phyloP scores from a whole-genome alignment of 2,113 vertebrate species.

The Synchiropus splendidus region DNA sequence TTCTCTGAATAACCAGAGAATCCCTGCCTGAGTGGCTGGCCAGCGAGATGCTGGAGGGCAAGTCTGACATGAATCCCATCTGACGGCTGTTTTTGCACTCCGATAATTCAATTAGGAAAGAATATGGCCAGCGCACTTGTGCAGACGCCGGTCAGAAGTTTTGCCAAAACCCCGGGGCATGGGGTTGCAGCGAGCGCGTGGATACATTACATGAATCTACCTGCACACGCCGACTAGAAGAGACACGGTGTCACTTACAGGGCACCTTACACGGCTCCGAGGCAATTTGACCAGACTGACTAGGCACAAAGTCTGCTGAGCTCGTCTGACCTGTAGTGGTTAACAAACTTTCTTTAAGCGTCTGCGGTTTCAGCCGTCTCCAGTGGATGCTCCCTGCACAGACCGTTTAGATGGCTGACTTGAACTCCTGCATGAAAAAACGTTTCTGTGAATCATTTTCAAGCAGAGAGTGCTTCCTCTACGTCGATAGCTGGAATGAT shows the following conservation, averaged over 20 bases:
- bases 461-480: too few relatives aligned
- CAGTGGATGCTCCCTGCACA: too few relatives aligned
- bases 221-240: slow-evolving; percentile 44
- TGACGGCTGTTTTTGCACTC: slow-evolving; percentile 56
- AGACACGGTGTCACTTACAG: slow-evolving; percentile 47
- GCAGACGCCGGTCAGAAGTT: slow-evolving; percentile 41
- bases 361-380: too few relatives aligned
- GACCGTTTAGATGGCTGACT: too few relatives aligned
- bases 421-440: too few relatives aligned
- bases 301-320: slow-evolving; percentile 7
- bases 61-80: slow-evolving; percentile 53
- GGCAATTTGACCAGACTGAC: slow-evolving; percentile 19
- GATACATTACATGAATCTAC: slow-evolving; percentile 49
- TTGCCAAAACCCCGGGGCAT: slow-evolving; percentile 49
- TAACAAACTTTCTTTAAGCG: too few relatives aligned
- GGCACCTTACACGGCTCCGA: slow-evolving; percentile 33
- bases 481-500: too few relatives aligned
- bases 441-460: too few relatives aligned
- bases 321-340: slow-evolving; percentile 5
- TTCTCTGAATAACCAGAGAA: slow-evolving; percentile 41
- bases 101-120: slow-evolving; percentile 62
- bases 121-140: slow-evolving; percentile 33
- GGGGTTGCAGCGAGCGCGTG: slow-evolving; percentile 30
- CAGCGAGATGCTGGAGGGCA: slow-evolving; percentile 44
- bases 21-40: slow-evolving; percentile 20